phyloP scores from a whole-genome alignment of 1,140 invertebrate genomes.

The Forficula auricularia region DNA sequence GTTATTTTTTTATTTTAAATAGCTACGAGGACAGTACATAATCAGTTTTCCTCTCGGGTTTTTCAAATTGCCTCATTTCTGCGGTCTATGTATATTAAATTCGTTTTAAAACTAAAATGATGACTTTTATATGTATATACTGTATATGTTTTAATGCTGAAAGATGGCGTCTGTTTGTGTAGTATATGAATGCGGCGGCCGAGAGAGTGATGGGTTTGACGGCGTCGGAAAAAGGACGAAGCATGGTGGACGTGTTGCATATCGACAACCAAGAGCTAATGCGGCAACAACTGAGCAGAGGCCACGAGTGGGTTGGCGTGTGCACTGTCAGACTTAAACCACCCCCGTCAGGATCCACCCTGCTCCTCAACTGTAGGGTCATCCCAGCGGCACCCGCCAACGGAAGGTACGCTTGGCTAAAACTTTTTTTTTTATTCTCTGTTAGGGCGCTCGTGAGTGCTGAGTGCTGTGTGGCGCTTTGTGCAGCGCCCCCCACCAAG shows the following conservation, averaged over 20 bases:
- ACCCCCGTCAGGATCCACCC: constrained; percentile 49
- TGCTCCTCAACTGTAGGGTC: constrained; percentile 46
- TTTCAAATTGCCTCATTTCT: no score
- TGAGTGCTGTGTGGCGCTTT: no score
- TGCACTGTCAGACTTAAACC: constrained; percentile 63
- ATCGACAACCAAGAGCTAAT: constrained; percentile 41
- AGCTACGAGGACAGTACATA: no score
- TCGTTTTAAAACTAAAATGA: no score
- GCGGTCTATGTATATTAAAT: no score
- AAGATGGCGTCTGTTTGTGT: constrained; percentile 18
- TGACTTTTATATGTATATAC: no score
- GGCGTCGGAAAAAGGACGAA: constrained; percentile 46
- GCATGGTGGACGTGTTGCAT: constrained; percentile 29
- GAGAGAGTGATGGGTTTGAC: constrained; percentile 58
- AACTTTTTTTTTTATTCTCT: neutral
- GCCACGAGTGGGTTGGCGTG: constrained; percentile 72
- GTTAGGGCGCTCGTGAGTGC: no score
- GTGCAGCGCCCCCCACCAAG: no score
- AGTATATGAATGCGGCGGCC: constrained; percentile 67
- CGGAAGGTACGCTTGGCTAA: constrained; percentile 30
- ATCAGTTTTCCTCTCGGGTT: no score
- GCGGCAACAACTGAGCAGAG: constrained; percentile 45
- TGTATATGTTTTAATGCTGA: constrained; percentile 7
- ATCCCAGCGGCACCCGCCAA: constrained; percentile 42
- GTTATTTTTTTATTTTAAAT: no score